Percentiles rank a stretch among this genome's conserved stretches.
Conservation (phyloP, 2,797 vertebrate species). For the Siniperca scherzeri region DNA sequence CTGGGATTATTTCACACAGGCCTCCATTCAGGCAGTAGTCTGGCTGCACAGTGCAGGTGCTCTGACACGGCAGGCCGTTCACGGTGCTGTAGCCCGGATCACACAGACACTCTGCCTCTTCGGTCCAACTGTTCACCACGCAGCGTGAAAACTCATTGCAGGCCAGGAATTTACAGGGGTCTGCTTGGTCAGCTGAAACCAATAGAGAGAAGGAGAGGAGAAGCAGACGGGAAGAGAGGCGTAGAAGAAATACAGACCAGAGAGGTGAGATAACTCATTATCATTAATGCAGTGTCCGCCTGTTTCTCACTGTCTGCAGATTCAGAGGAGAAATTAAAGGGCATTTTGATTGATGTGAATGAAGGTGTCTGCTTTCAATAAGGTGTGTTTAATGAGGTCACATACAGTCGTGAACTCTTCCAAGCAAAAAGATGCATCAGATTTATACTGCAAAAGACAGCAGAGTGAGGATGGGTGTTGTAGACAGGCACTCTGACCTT, state of each 20-base stretch:
- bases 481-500: conserved; percentile 43
- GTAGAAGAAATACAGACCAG: conserved; percentile 14
- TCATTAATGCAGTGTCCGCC: conserved; percentile 47
- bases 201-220: background rate
- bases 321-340: conserved; percentile 48
- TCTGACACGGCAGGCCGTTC: conserved; percentile 87
- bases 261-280: conserved; percentile 49
- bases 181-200: conserved; percentile 89
- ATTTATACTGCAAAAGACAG: conserved; percentile 19
- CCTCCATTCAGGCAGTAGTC: conserved; percentile 89
- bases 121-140: conserved; percentile 86
- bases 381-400: conserved; percentile 54
- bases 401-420: conserved; percentile 21
- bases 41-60: conserved; percentile 84
- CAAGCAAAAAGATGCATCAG: conserved; percentile 17
- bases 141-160: conserved; percentile 93
- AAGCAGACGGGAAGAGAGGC: background rate
- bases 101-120: conserved; percentile 91
- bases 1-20: conserved; percentile 87
- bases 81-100: conserved; percentile 85
- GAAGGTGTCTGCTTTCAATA: conserved; percentile 40
- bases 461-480: background rate
- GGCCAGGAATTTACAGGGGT: conserved; percentile 93
- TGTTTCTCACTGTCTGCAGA: conserved; percentile 20
- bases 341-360: conserved; percentile 61